Evolutionary conservation across 2,888 invertebrate genomes (phyloP).

Genomic region (Abrostola tripartita): DNA sequence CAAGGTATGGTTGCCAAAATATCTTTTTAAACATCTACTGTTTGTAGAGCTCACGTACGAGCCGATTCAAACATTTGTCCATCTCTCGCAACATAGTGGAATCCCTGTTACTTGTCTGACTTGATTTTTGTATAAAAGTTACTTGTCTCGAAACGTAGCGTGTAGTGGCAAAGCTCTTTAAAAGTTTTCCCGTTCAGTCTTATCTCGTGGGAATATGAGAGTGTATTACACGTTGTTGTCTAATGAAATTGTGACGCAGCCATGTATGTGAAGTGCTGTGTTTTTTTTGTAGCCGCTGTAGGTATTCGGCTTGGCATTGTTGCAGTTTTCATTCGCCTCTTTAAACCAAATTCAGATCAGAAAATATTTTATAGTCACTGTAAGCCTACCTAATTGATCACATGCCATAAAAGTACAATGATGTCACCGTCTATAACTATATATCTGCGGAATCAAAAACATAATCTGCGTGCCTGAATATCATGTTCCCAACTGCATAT

Average conservation of each 20-base stretch:
- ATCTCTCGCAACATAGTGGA: constrained; percentile 15
- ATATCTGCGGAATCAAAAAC: neutral
- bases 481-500: neutral
- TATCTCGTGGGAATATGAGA: constrained; percentile 41
- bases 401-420: too few relatives aligned
- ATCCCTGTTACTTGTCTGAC: constrained; percentile 30
- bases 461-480: neutral
- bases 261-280: constrained; percentile 5
- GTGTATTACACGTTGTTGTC: constrained; percentile 29
- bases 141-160: constrained; percentile 14
- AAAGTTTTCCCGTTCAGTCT: constrained; percentile 40
- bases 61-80: constrained; percentile 17
- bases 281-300: too few relatives aligned
- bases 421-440: too few relatives aligned
- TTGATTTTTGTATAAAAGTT: constrained; percentile 37
- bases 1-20: constrained; percentile 33
- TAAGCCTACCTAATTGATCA: too few relatives aligned
- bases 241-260: constrained; percentile 31
- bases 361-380: too few relatives aligned
- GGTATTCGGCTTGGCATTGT: too few relatives aligned
- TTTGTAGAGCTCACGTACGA: constrained; percentile 16
- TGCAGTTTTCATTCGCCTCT: too few relatives aligned
- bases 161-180: constrained; percentile 21
- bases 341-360: too few relatives aligned
- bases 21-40: constrained; percentile 4